Conservation (phyloP, 2,113 vertebrate genomes). For the Montifringilla adamsi region DNA sequence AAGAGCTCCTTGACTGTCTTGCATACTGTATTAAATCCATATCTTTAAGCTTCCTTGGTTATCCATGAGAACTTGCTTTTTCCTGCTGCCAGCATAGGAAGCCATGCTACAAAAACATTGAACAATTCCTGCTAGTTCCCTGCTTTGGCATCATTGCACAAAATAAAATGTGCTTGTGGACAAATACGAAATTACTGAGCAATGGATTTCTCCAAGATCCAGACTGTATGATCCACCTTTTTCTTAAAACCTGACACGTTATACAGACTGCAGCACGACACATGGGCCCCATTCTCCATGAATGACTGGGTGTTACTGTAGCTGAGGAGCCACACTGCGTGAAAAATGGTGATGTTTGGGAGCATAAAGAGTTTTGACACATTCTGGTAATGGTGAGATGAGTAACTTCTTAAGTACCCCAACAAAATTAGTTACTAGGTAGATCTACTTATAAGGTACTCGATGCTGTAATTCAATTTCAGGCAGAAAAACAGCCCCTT, state of each 20-base stretch:
- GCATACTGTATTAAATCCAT: background rate
- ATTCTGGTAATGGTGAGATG: background rate
- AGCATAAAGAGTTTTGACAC: background rate
- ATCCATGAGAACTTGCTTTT: background rate
- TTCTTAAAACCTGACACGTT: background rate
- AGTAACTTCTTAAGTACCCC: background rate
- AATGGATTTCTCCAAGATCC: background rate
- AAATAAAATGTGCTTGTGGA: background rate
- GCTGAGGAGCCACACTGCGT: background rate
- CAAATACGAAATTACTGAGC: background rate
- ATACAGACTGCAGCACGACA: accelerated
- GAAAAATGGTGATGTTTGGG: background rate
- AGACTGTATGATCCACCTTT: background rate
- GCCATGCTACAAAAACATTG: background rate
- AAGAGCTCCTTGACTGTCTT: background rate
- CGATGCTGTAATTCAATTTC: background rate
- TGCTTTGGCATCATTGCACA: background rate
- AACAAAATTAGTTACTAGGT: background rate
- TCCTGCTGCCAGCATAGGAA: background rate
- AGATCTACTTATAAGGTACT: background rate
- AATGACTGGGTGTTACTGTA: background rate
- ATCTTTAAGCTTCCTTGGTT: background rate
- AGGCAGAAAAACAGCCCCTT: background rate
- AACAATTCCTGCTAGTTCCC: background rate
- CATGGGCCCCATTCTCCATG: accelerated